Conservation (phyloP, 2,113 vertebrate genomes). For the Nerophis ophidion region DNA sequence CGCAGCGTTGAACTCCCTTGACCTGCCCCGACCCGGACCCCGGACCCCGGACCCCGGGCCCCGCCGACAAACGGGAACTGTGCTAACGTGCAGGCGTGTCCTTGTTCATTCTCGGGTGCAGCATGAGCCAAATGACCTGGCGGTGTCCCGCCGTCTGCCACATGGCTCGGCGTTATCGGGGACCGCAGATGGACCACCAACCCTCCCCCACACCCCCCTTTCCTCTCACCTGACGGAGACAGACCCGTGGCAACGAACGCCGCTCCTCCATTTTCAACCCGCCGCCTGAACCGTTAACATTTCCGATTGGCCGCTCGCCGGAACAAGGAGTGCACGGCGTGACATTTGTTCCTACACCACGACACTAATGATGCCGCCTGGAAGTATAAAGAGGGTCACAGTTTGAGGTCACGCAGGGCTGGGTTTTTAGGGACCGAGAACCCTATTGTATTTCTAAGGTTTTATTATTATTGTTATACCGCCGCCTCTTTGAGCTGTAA, state of each 20-base stretch:
- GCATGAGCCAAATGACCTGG: conserved; percentile 53
- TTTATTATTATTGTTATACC: too few relatives aligned
- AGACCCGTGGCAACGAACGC: conserved; percentile 16
- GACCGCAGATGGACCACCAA: conserved; percentile 55
- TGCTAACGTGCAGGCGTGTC: conserved; percentile 51
- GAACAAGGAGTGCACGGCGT: conserved; percentile 5
- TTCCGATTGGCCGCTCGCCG: conserved; percentile 3
- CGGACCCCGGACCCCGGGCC: too few relatives aligned
- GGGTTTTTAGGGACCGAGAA: too few relatives aligned
- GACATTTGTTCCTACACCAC: conserved; percentile 14
- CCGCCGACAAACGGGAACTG: conserved; percentile 34
- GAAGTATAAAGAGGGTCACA: background rate
- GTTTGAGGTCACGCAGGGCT: conserved; percentile 13
- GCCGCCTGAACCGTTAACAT: conserved; percentile 6
- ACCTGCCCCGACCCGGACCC: conserved; percentile 57
- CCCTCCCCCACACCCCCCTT: conserved; percentile 28
- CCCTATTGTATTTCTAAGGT: too few relatives aligned
- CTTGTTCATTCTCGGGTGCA: conserved; percentile 51
- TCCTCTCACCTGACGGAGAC: conserved; percentile 26
- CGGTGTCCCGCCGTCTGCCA: conserved; percentile 51
- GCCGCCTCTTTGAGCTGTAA: too few relatives aligned
- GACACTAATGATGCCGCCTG: conserved; percentile 13
- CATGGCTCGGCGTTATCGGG: conserved; percentile 58
- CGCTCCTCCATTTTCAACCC: conserved; percentile 3
- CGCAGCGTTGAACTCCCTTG: conserved; percentile 48